Evolutionary conservation across 2,888 invertebrate genomes (phyloP), one percentile per base, ranked within the genome.

Genomic region (Cephus nigrinus): DNA sequence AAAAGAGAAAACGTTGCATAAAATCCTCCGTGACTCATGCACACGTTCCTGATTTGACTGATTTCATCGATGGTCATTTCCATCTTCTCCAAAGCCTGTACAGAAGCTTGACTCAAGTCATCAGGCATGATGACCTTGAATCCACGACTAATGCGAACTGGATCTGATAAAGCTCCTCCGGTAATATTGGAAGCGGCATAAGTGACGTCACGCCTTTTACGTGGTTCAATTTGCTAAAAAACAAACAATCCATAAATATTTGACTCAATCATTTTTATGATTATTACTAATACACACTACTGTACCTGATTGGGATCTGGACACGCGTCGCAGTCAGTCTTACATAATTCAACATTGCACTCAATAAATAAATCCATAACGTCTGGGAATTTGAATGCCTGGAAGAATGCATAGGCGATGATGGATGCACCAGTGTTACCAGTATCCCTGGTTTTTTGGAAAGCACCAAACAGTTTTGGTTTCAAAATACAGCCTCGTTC

Each of bases 361-460:
- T 96, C 96, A 79, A 97, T 94, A 83, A 95, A 95, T 75, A 97
- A 92, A 85, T 97, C 96, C 95, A 96, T 96, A 74, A 96, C 95
- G 86, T 97, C 96, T 0, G 96, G 96, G 93, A 97, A 97, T 91
- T 96, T 96, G 91, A 96, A 96, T 0, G 96, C 96, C 88, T 95
- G 96, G 92, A 96, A 96, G 93, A 93, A 96, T 0, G 97, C 96
- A 85, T 94, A 96, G 0, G 96, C 96, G 35, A 96, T 94, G 33
- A 96, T 94, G 5, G 95, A 95, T 12, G 95, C 95, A 32, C 95
- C 95, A 0, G 95, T 94, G 81, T 94, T 95, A 69, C 95, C 95
- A 5, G 96, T 96, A 3, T 96, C 95, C 83, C 94, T 94, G 0
- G 96, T 96, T 89, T 96, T 96, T 89, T 96, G 96, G 95, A 96